phyloP scores from a whole-genome alignment of 2,888 invertebrate species.

The Orthonychiurus folsomi region DNA sequence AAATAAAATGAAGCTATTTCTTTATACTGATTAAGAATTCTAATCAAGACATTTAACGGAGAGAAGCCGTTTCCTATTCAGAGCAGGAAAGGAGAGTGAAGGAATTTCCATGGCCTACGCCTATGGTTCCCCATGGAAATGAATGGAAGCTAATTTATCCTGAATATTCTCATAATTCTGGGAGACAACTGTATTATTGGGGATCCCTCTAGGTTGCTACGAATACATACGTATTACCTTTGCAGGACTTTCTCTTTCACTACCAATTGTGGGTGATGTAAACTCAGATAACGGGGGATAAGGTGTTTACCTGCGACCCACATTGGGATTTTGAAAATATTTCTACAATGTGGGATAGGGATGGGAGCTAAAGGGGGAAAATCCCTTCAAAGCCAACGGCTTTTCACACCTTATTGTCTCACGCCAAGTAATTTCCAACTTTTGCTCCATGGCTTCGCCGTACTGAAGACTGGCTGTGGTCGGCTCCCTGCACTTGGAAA shows the following conservation, averaged over 20 bases:
- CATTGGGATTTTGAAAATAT: background rate
- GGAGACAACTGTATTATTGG: slow-evolving; percentile 37
- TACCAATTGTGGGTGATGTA: background rate
- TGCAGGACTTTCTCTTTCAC: background rate
- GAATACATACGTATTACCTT: background rate
- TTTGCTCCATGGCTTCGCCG: background rate
- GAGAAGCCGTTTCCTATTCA: slow-evolving; percentile 1
- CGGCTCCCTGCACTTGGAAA: no score
- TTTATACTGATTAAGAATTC: slow-evolving; percentile 36
- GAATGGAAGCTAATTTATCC: slow-evolving; percentile 39
- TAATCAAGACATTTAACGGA: slow-evolving; percentile 29
- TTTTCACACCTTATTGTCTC: background rate
- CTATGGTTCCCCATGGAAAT: slow-evolving; percentile 33
- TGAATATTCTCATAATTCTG: slow-evolving; percentile 40
- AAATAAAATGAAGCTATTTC: slow-evolving; percentile 28
- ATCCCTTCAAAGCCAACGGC: background rate
- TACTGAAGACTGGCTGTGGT: no score
- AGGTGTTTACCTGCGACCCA: background rate
- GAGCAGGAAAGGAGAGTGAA: slow-evolving; percentile 12
- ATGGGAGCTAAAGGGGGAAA: background rate
- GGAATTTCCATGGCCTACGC: slow-evolving; percentile 15
- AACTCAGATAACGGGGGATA: background rate
- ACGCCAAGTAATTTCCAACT: slow-evolving; percentile 19
- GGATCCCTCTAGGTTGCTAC: slow-evolving; percentile 9
- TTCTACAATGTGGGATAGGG: background rate